Base-by-base conservation (phyloP, 2,888 invertebrate species). In the Cephus pulcher region DNA sequence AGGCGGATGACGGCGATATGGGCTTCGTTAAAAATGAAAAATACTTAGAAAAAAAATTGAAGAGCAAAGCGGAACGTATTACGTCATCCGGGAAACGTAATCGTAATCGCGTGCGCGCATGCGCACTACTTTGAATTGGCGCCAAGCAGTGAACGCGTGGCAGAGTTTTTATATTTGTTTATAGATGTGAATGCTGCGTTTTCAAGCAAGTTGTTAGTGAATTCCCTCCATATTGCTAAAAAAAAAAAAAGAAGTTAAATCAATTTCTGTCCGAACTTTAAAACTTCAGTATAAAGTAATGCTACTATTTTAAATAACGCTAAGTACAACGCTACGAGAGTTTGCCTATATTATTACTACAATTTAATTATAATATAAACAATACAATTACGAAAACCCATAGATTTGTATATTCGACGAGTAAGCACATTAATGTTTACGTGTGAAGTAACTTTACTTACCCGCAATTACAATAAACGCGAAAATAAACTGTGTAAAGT, bases 291-390 rank as follows among this genome's bases (percentile, higher is more conserved):
- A 88, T 84, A 86, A 83, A 86, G 85, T 87, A 88, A 89, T 81
- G 89, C 89, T 89, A 86, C 86, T 89, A 90, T 91, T 91, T 91
- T 90, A 90, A 89, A 90, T 90, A 90, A 90, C 84, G 89, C 89
- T 89, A 90, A 90, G 89, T 90, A 90, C 88, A 89, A 89, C 83
- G 89, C 88, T 89, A 89, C 84, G 84, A 88, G 86, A 87, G 86
- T 89, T 89, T 86, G 89, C 88, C 88, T 89, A 87, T 87, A 84
- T 80, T 79, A 76, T 74, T 73, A 78, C 79, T 81, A 40, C 33
- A 33, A 33, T 73, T 75, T 81, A 80, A 82, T 79, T 82, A 82
- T 78, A 78, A 81, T 71, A 71, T 33, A 32, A 23, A 71, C 32
- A 3, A 32, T 34, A 71, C 12, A 15, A 32, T 34, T 32, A 33